Conservation (phyloP, 2,113 vertebrate genomes). For the Erinaceus europaeus region DNA sequence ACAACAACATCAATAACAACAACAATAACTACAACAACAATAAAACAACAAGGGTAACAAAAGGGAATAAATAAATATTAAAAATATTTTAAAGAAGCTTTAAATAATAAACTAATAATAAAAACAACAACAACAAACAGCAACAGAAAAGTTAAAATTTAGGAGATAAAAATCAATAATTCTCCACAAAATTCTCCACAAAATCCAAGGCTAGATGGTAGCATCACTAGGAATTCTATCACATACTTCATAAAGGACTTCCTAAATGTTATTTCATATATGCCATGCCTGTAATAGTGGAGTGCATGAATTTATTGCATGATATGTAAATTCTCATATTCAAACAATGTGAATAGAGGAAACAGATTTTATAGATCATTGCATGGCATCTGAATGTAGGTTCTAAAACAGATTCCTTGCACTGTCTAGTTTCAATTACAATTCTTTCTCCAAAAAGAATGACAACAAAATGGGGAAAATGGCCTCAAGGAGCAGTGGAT, state of each 20-base stretch:
- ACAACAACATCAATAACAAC: too few relatives aligned
- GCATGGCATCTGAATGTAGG: not conserved
- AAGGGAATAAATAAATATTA: too few relatives aligned
- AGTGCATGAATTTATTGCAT: not conserved
- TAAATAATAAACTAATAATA: too few relatives aligned
- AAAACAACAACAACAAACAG: too few relatives aligned
- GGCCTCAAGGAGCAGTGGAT: too few relatives aligned
- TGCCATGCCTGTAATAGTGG: not conserved
- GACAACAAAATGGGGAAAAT: not conserved
- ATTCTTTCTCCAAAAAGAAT: not conserved
- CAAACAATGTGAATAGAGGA: not conserved
- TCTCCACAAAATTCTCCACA: not conserved
- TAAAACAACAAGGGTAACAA: too few relatives aligned
- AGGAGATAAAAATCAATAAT: not conserved
- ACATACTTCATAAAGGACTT: not conserved
- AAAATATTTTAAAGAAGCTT: too few relatives aligned
- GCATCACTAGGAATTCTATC: not conserved
- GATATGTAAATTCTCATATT: not conserved
- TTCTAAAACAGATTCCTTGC: not conserved
- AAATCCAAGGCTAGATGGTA: not conserved
- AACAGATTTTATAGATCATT: not conserved
- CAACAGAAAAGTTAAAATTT: not conserved
- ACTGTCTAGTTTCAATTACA: not conserved
- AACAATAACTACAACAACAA: too few relatives aligned
- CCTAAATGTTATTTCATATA: not conserved